A percentile compares a stretch with the other conserved stretches of the same genome.
phyloP scores from a whole-genome alignment of 2,113 vertebrate genomes.

The Junco hyemalis region DNA sequence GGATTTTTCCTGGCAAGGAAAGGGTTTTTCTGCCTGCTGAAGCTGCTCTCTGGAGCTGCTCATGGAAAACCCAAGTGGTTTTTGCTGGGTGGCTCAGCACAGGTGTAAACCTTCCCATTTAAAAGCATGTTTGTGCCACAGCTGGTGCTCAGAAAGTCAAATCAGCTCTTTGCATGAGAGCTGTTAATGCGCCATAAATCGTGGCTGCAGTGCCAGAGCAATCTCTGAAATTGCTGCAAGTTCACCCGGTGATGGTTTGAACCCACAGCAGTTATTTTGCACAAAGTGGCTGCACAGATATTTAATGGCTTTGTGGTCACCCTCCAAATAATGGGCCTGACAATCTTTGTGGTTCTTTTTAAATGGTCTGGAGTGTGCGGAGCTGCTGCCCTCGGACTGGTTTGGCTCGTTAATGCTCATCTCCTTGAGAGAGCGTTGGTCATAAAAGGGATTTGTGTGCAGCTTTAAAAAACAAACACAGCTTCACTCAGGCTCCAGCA shows the following conservation, averaged over 20 bases:
- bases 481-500: not conserved
- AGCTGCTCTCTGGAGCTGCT: not conserved
- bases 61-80: not conserved
- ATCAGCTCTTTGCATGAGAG: not conserved
- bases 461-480: not conserved
- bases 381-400: not conserved
- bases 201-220: not conserved
- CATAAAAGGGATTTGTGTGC: not conserved
- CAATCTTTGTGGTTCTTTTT: not conserved
- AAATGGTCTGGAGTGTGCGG: not conserved
- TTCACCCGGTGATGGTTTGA: not conserved
- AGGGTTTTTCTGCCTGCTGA: not conserved
- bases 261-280: not conserved
- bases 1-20: not conserved
- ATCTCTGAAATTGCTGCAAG: not conserved
- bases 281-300: not conserved
- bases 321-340: not conserved
- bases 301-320: not conserved
- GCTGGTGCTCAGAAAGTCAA: not conserved
- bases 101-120: not conserved
- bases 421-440: not conserved
- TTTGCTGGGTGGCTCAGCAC: not conserved
- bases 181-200: not conserved
- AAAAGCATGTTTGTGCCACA: not conserved
- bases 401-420: not conserved